Evolutionary conservation across 2,888 invertebrate species (phyloP).

Genomic region (Amblyteles armatorius): DNA sequence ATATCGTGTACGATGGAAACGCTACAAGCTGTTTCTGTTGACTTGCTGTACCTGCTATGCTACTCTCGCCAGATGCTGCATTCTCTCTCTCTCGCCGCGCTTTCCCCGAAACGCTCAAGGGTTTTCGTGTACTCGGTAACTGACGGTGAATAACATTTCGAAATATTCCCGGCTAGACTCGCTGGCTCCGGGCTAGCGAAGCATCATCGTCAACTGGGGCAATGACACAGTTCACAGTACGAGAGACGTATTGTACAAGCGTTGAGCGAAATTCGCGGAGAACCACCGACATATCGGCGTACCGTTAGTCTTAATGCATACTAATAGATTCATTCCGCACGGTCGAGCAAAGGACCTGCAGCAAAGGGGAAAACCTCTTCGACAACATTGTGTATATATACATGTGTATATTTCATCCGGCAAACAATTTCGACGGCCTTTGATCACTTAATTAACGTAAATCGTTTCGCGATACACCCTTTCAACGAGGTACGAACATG

Average conservation of each 20-base stretch:
- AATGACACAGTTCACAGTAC: background rate
- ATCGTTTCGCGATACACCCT: conserved; percentile 37
- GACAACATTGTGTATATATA: background rate
- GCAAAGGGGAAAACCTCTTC: background rate
- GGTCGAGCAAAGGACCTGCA: background rate
- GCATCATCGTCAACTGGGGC: background rate
- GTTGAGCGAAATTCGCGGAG: background rate
- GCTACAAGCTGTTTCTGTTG: background rate
- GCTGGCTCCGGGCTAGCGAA: background rate
- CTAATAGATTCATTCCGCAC: conserved; percentile 11
- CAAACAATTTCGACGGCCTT: conserved; percentile 33
- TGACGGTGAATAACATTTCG: conserved; percentile 46
- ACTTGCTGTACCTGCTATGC: background rate
- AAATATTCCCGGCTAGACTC: conserved; percentile 21
- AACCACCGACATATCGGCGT: background rate
- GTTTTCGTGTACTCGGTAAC: conserved; percentile 29
- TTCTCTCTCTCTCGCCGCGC: background rate
- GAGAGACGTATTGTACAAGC: background rate
- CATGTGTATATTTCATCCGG: background rate
- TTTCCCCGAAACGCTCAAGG: background rate
- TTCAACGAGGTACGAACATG: conserved; percentile 2
- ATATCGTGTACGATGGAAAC: conserved; percentile 5
- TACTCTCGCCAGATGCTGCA: conserved; percentile 22
- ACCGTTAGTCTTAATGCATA: conserved; percentile 3
- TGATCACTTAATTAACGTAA: conserved; percentile 53